Evolutionary conservation across 2,888 invertebrate species (phyloP).

Genomic region (Drosophila cyrtoloma): DNA sequence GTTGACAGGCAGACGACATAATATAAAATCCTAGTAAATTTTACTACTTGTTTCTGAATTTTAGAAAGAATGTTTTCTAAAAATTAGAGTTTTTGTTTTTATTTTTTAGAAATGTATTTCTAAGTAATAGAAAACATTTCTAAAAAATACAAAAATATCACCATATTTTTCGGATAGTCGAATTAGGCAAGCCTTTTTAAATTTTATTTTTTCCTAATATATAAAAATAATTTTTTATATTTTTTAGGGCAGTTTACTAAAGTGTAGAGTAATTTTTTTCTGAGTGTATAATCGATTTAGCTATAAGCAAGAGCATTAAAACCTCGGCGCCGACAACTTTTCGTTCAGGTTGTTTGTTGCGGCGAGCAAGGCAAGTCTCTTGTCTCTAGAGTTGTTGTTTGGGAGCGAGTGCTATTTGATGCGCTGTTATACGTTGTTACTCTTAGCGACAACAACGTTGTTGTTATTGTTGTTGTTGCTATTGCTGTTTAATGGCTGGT

Average conservation of each 20-base stretch:
- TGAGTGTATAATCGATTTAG: neutral
- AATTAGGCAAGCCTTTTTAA: neutral
- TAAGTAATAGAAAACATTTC: neutral
- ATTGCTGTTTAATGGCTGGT: constrained; percentile 57
- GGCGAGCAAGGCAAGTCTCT: constrained; percentile 39
- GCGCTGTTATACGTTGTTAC: constrained; percentile 53
- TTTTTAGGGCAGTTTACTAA: neutral
- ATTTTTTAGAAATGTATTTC: neutral
- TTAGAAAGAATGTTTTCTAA: neutral
- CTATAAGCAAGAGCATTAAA: neutral
- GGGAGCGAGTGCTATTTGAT: constrained; percentile 75
- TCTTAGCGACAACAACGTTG: constrained; percentile 34
- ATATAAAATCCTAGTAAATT: neutral
- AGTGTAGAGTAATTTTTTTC: neutral
- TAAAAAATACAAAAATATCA: neutral
- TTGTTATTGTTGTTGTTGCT: constrained; percentile 26
- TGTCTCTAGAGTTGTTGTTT: constrained; percentile 33
- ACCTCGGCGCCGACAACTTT: neutral
- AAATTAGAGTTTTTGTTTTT: neutral
- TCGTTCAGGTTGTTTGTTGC: neutral
- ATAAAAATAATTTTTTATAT: neutral
- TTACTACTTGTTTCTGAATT: neutral
- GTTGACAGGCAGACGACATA: neutral
- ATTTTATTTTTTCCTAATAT: neutral
- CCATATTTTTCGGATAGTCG: neutral